Percentiles rank a stretch among this genome's conserved stretches.
Evolutionary conservation across 2,888 invertebrate genomes (phyloP).

Genomic region (Netelia inedita): DNA sequence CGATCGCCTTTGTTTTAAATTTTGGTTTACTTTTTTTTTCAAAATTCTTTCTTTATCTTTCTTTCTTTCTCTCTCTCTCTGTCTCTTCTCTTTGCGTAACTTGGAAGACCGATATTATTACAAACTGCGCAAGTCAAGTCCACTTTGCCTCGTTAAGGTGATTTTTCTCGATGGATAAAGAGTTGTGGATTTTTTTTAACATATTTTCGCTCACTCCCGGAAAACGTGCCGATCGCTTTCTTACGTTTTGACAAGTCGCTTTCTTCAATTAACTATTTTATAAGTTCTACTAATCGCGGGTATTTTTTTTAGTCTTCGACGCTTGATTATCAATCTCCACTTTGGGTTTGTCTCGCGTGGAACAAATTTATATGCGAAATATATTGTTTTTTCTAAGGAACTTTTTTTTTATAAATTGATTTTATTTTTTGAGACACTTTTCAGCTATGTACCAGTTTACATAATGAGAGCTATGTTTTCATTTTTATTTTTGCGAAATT

Average conservation of each 20-base stretch:
- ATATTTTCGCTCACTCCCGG: conserved; percentile 24
- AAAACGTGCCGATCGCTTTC: conserved; percentile 32
- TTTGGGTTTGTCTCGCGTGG: conserved; percentile 8
- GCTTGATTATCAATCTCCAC: conserved; percentile 42
- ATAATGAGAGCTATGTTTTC: too few relatives aligned
- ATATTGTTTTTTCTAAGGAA: too few relatives aligned
- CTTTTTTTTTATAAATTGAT: too few relatives aligned
- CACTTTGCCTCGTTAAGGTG: conserved; percentile 29
- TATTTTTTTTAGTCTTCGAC: conserved; percentile 39
- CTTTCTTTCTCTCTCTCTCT: too few relatives aligned
- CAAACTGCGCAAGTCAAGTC: conserved; percentile 48
- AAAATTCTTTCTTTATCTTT: not conserved
- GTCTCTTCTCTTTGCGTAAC: conserved; percentile 35
- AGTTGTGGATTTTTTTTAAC: not conserved
- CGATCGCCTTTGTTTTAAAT: not conserved
- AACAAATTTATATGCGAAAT: too few relatives aligned
- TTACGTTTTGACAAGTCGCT: conserved; percentile 6
- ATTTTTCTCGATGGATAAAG: conserved; percentile 38
- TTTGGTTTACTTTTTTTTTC: not conserved
- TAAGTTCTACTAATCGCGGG: conserved; percentile 32
- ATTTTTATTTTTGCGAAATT: too few relatives aligned
- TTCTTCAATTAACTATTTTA: conserved; percentile 28
- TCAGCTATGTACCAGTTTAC: too few relatives aligned
- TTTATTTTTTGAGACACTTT: too few relatives aligned
- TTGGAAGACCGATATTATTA: conserved; percentile 58